Evolutionary conservation across 2,113 vertebrate species (phyloP).

Genomic region (Hylia prasina): DNA sequence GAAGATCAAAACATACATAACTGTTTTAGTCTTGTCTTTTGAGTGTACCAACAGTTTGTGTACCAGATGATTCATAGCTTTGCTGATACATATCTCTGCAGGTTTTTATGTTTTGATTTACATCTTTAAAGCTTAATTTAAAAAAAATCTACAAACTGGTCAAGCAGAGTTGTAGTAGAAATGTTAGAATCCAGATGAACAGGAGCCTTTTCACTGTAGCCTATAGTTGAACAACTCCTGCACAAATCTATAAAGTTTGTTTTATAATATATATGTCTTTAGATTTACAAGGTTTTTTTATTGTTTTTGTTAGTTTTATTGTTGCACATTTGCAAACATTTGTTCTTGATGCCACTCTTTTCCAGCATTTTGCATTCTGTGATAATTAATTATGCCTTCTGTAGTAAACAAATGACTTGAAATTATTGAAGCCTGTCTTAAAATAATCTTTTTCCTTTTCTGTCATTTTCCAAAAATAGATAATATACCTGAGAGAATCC

Average conservation of each 20-base stretch:
- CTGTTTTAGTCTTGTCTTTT: background rate
- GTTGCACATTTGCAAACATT: background rate
- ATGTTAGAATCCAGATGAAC: background rate
- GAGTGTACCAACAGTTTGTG: background rate
- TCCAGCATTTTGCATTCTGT: background rate
- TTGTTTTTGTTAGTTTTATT: background rate
- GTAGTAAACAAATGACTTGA: background rate
- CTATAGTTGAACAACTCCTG: background rate
- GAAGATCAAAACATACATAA: background rate
- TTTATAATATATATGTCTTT: background rate
- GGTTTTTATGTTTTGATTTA: background rate
- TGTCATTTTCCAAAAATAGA: slow-evolving; percentile 71
- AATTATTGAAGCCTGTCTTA: background rate
- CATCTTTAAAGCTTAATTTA: background rate
- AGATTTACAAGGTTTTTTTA: background rate
- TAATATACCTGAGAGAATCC: slow-evolving; percentile 88
- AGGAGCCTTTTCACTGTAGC: background rate
- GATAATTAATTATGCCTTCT: background rate
- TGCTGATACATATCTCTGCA: background rate
- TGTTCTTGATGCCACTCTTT: background rate
- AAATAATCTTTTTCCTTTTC: background rate
- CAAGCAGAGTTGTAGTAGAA: background rate
- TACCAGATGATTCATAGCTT: background rate
- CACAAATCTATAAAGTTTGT: background rate
- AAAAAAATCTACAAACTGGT: background rate